Conservation (phyloP, 2,888 invertebrate species). For the Eueremaeus valkanovi region DNA sequence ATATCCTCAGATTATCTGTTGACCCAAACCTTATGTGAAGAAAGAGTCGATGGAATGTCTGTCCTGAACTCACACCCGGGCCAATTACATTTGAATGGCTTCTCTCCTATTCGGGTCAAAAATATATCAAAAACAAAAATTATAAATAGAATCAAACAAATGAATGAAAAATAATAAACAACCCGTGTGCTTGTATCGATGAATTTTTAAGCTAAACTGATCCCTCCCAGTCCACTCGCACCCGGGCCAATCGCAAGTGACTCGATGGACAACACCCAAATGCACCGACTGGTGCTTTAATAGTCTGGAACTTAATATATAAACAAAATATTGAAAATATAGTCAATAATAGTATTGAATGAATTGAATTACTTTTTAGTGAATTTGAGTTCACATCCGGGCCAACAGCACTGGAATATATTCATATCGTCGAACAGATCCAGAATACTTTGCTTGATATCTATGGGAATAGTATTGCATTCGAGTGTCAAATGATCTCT, state of each 20-base stretch:
- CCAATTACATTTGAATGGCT: neutral
- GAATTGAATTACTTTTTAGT: neutral
- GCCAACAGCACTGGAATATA: neutral
- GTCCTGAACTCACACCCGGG: constrained; percentile 14
- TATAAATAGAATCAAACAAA: neutral
- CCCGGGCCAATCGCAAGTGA: constrained; percentile 7
- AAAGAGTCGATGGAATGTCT: neutral
- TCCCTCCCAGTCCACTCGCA: constrained; percentile 3
- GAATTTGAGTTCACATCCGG: constrained; percentile 5
- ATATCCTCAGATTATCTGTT: neutral
- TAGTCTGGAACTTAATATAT: no score
- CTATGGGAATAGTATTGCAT: neutral
- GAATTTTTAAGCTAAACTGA: neutral
- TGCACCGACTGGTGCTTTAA: neutral
- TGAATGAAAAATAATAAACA: neutral
- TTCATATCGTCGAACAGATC: neutral
- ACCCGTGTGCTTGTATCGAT: constrained; percentile 2
- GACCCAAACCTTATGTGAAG: neutral
- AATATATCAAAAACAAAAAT: neutral
- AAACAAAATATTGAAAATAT: no score
- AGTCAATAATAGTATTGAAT: neutral
- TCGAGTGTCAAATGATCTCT: neutral
- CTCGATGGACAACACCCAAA: neutral
- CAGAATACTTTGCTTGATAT: neutral
- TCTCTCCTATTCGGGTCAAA: neutral